Percentiles rank a stretch among this genome's conserved stretches.
Conservation (phyloP, 1,140 invertebrate species). For the Episyrphus balteatus region DNA sequence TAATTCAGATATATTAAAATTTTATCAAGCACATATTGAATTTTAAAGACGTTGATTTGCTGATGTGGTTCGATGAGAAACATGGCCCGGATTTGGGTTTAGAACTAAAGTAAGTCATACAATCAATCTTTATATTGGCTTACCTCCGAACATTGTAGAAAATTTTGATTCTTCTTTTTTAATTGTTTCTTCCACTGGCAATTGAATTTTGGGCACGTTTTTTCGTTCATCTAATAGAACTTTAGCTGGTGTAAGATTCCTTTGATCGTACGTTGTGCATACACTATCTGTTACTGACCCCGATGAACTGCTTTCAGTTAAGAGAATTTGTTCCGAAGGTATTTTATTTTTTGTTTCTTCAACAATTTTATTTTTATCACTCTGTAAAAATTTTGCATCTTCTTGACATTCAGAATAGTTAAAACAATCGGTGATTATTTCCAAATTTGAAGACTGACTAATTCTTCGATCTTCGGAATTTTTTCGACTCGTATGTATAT, state of each 20-base stretch:
- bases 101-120: too few relatives aligned
- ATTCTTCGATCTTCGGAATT: conserved; percentile 27
- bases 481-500: conserved; percentile 36
- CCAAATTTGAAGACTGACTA: conserved; percentile 14
- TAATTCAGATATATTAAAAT: too few relatives aligned
- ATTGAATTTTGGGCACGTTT: background rate
- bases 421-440: conserved; percentile 13
- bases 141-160: conserved; percentile 22
- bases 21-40: too few relatives aligned
- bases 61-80: too few relatives aligned
- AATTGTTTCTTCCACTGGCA: conserved; percentile 4
- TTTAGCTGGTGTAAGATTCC: conserved; percentile 1
- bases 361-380: background rate
- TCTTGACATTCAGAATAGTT: background rate
- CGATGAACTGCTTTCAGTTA: conserved; percentile 53
- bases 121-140: conserved; percentile 6
- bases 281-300: conserved; percentile 51
- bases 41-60: too few relatives aligned
- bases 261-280: conserved; percentile 48
- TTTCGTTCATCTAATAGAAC: background rate
- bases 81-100: too few relatives aligned
- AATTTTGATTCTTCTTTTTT: conserved; percentile 14
- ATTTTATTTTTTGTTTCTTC: conserved; percentile 6
- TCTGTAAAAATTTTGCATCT: background rate
- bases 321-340: conserved; percentile 6